Conservation (phyloP, 1,140 invertebrate species). For the Brachionus rotundiformis region DNA sequence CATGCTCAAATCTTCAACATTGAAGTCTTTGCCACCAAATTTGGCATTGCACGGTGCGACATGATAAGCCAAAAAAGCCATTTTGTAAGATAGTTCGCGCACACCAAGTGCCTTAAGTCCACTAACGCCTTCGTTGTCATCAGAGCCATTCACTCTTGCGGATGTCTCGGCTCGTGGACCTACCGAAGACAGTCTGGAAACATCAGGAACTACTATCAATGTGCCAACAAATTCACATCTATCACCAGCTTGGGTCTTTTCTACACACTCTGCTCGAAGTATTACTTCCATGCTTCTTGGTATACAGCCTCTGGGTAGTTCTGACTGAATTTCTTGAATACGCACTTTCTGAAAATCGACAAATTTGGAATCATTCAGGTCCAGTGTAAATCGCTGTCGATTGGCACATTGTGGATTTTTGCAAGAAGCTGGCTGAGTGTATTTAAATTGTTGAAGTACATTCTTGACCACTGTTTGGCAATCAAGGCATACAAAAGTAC, state of each 20-base stretch:
- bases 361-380: slow-evolving; percentile 89
- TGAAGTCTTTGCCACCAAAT: slow-evolving; percentile 59
- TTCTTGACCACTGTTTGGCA: slow-evolving; percentile 91
- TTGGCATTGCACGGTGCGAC: slow-evolving; percentile 78
- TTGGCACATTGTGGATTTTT: slow-evolving; percentile 92
- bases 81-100: slow-evolving; percentile 88
- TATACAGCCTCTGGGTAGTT: slow-evolving; percentile 92
- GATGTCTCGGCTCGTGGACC: slow-evolving; percentile 79
- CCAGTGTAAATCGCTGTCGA: slow-evolving; percentile 81
- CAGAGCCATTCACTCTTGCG: slow-evolving; percentile 69
- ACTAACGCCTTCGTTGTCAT: slow-evolving; percentile 80
- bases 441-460: slow-evolving; percentile 94
- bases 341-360: slow-evolving; percentile 98
- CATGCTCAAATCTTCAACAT: slow-evolving; percentile 69
- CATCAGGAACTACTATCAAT: slow-evolving; percentile 94
- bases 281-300: slow-evolving; percentile 93
- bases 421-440: slow-evolving; percentile 84
- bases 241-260: slow-evolving; percentile 86
- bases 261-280: slow-evolving; percentile 91
- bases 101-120: slow-evolving; percentile 92
- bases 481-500: slow-evolving; percentile 91
- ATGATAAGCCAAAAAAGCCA: slow-evolving; percentile 91
- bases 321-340: slow-evolving; percentile 96
- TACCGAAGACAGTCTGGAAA: slow-evolving; percentile 79
- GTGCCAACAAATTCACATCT: slow-evolving; percentile 93